Evolutionary conservation across 2,888 invertebrate genomes (phyloP).

Genomic region (Ectemnius cavifrons): DNA sequence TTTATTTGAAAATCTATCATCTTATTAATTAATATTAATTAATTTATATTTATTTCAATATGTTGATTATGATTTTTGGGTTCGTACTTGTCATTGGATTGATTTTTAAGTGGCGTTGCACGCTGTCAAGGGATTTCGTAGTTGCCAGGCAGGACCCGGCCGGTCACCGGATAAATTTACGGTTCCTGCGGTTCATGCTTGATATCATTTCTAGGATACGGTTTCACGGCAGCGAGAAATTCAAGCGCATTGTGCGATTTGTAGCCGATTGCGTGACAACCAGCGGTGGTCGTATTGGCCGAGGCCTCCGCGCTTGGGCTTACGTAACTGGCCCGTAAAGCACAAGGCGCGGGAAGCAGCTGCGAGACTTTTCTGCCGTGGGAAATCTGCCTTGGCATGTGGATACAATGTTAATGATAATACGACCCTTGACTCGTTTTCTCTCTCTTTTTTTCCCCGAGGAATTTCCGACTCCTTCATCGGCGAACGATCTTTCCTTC

Average conservation of each 20-base stretch:
- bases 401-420: neutral
- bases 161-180: neutral
- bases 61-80: too few relatives aligned
- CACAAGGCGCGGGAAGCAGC: neutral
- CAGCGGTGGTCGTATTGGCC: neutral
- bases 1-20: too few relatives aligned
- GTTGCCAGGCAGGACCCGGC: too few relatives aligned
- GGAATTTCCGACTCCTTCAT: too few relatives aligned
- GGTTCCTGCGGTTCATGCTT: slow-evolving; percentile 20
- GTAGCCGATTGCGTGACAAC: slow-evolving; percentile 11
- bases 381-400: neutral
- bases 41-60: too few relatives aligned
- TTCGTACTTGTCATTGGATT: too few relatives aligned
- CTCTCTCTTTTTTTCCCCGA: neutral
- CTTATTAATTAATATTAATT: too few relatives aligned
- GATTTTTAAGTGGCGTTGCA: too few relatives aligned
- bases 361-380: neutral
- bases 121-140: too few relatives aligned
- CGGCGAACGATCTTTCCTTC: too few relatives aligned
- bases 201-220: slow-evolving; percentile 29
- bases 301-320: neutral
- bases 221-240: slow-evolving; percentile 1
- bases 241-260: slow-evolving; percentile 18
- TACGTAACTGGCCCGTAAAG: neutral
- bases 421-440: neutral